phyloP scores from a whole-genome alignment of 2,797 vertebrate genomes.

The Salmo trutta region DNA sequence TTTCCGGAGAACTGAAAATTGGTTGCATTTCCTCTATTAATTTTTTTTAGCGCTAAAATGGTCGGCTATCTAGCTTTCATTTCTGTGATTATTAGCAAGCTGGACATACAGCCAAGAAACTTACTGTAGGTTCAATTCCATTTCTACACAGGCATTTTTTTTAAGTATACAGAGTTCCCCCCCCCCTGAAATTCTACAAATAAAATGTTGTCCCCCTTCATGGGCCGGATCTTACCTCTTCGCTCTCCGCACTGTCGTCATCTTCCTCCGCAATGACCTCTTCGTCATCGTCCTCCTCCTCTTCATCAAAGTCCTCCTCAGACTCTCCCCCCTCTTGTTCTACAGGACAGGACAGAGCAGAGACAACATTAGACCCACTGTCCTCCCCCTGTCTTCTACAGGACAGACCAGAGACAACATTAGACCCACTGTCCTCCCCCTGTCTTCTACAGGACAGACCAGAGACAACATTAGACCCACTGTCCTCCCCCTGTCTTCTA shows the following conservation, averaged over 20 bases:
- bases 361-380: slow-evolving; percentile 24
- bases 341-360: not conserved
- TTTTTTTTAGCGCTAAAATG: no score
- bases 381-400: slow-evolving; percentile 45
- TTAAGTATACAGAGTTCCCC: no score
- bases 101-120: no score
- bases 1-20: no score
- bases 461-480: slow-evolving; percentile 25
- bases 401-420: not conserved
- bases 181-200: not conserved
- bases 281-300: slow-evolving; percentile 83
- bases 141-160: no score
- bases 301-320: slow-evolving; percentile 78
- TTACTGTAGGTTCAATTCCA: no score
- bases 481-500: slow-evolving; percentile 46
- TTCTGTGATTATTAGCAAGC: no score
- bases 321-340: slow-evolving; percentile 65
- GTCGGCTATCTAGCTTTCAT: no score
- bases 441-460: not conserved
- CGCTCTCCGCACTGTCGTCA: slow-evolving; percentile 79
- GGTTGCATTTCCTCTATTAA: no score
- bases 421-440: not conserved
- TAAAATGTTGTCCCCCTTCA: not conserved
- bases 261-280: slow-evolving; percentile 78
- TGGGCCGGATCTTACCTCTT: slow-evolving; percentile 65